These are phyloP conservation scores for Chrysomela aeneicollis DNA, from an alignment of 2,888 invertebrate species.

Conservation along the genomic window DNA sequence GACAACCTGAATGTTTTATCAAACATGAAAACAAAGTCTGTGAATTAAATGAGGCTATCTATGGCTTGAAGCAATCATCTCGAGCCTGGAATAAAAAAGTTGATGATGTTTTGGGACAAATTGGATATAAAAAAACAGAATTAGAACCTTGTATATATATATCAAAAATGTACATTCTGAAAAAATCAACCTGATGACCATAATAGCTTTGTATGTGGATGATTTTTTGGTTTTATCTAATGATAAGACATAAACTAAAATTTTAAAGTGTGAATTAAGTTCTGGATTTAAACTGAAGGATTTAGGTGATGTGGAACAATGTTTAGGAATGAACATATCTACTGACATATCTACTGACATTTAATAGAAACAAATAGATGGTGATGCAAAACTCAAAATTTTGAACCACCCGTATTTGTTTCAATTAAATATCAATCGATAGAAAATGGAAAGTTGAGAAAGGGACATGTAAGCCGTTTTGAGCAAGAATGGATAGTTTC, in stretches of 20 bases:
- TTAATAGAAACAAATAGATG: too few relatives aligned
- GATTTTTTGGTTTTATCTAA: conserved; percentile 42
- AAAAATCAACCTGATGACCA: conserved; percentile 20
- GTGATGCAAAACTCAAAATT: too few relatives aligned
- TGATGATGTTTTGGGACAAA: not conserved
- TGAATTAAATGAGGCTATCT: conserved; percentile 8
- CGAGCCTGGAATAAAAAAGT: conserved; percentile 17
- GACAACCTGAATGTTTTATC: too few relatives aligned
- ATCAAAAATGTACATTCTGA: conserved; percentile 20
- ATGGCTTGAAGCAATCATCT: conserved; percentile 18
- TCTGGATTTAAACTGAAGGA: conserved; percentile 34
- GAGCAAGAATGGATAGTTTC: too few relatives aligned
- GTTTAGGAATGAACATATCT: conserved; percentile 35
- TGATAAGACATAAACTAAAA: conserved; percentile 19
- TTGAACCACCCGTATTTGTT: too few relatives aligned
- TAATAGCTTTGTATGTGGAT: conserved; percentile 33
- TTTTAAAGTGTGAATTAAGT: conserved; percentile 30
- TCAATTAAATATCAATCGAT: too few relatives aligned
- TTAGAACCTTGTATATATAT: conserved; percentile 39
- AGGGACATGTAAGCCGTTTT: too few relatives aligned
- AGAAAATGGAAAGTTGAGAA: too few relatives aligned
- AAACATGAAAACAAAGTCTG: not conserved
- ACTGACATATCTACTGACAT: too few relatives aligned
- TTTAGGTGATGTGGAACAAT: conserved; percentile 25
- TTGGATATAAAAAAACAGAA: conserved; percentile 29